phyloP scores from a whole-genome alignment of 1,140 invertebrate species.

The Nymphalis io region DNA sequence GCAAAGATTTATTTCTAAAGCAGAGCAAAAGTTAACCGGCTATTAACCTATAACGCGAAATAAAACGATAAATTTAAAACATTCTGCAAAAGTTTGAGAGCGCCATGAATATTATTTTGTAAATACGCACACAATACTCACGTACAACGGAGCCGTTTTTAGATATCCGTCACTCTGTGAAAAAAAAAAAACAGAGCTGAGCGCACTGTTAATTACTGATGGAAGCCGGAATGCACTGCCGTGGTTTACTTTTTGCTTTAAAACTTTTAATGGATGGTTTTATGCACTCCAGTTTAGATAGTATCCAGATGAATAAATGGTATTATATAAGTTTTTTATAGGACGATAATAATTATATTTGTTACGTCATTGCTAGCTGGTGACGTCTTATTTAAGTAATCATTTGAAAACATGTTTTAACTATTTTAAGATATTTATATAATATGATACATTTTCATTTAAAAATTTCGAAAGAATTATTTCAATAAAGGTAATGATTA shows the following conservation, averaged over 20 bases:
- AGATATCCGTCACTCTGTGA: constrained; percentile 32
- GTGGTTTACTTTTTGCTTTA: constrained; percentile 32
- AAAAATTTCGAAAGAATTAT: too few relatives aligned
- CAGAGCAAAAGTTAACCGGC: too few relatives aligned
- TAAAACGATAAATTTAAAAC: too few relatives aligned
- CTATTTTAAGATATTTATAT: too few relatives aligned
- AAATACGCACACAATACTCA: background rate
- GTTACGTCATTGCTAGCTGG: background rate
- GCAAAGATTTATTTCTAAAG: too few relatives aligned
- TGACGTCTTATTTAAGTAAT: background rate
- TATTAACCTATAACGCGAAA: too few relatives aligned
- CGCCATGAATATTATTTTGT: background rate
- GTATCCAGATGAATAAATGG: constrained; percentile 11
- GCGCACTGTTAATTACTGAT: constrained; percentile 41
- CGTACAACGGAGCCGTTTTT: constrained; percentile 24
- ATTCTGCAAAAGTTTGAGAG: too few relatives aligned
- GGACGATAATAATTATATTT: background rate
- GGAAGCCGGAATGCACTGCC: constrained; percentile 34
- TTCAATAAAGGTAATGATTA: too few relatives aligned
- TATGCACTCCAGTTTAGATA: constrained; percentile 26
- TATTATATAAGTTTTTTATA: constrained; percentile 2
- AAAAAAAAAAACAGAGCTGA: constrained; percentile 32
- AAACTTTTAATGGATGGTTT: constrained; percentile 34
- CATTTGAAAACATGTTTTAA: too few relatives aligned
- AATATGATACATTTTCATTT: too few relatives aligned